phyloP scores from a whole-genome alignment of 2,113 vertebrate genomes.

The Elephantulus edwardii region DNA sequence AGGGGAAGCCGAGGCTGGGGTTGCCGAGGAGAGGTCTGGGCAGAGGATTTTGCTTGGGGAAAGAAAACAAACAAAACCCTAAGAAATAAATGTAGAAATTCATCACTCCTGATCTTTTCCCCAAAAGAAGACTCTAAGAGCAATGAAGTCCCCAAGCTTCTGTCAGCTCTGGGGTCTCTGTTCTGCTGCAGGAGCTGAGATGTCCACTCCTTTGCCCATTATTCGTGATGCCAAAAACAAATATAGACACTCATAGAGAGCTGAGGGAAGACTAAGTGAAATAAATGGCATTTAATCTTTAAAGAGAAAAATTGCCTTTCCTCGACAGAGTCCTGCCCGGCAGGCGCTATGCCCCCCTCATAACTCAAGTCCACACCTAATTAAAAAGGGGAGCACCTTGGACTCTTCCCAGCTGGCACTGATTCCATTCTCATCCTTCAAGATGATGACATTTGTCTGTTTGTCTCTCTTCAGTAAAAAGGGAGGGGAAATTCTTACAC shows the following conservation, averaged over 20 bases:
- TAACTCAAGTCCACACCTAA: conserved; percentile 73
- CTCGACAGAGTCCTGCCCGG: conserved; percentile 36
- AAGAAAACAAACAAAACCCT: neutral
- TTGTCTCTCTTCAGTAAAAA: conserved; percentile 41
- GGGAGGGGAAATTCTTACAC: neutral
- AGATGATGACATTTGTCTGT: conserved; percentile 38
- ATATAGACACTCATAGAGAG: conserved; percentile 63
- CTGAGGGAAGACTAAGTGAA: conserved; percentile 3
- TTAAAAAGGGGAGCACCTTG: conserved; percentile 71
- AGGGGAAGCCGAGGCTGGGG: neutral
- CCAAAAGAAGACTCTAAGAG: neutral
- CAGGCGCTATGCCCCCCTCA: conserved; percentile 41
- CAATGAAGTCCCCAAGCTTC: neutral
- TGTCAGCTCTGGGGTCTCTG: neutral
- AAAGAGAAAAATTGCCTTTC: conserved; percentile 42
- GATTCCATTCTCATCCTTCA: conserved; percentile 31
- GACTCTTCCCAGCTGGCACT: conserved; percentile 64
- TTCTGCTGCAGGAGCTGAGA: neutral
- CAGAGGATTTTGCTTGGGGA: neutral
- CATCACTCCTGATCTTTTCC: neutral
- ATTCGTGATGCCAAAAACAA: conserved; percentile 57
- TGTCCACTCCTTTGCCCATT: neutral
- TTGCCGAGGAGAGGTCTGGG: neutral
- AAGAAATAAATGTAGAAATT: neutral
- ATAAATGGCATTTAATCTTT: conserved; percentile 31